Base-by-base conservation (phyloP, 2,113 vertebrate species). In the Cephalopholis sonnerati region DNA sequence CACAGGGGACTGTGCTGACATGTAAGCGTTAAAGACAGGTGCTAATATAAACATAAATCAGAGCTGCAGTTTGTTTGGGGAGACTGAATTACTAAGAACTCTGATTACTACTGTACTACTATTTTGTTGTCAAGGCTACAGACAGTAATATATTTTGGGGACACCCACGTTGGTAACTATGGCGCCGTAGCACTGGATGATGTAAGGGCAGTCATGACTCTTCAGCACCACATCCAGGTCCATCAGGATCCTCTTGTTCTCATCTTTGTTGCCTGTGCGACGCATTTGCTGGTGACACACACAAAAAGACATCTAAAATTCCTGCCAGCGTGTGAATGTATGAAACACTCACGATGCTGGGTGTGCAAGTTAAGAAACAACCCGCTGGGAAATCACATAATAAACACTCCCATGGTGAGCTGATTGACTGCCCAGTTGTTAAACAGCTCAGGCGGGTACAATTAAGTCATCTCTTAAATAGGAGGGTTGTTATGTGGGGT, bases 191-290 rank as follows among this genome's bases (percentile, higher is more conserved):
- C 98, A 98, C 93, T 98, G 98, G 55, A 99, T 98, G 57, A 99
- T 99, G 89, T 99, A 99, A 29, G 98, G 98, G 75, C 98, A 99
- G 94, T 99, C 98, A 0, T 99, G 98, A 88, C 97, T 98, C 91
- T 99, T 99, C 78, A 99, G 95, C 48, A 99, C 98, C 58, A 99
- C 98, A 1, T 99, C 98, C 88, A 99, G 90, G 88, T 99, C 98
- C 98, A 99, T 99, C 61, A 99, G 93, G 84, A 99, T 99, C 74
- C 98, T 92, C 85, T 99, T 99, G 89, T 99, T 99, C 93, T 99
- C 98, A 3, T 98, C 98, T 85, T 97, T 97, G 87, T 99, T 99
- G 84, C 97, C 98, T 0, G 98, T 98, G 72, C 98, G 96, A 41
- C 98, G 96, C 98, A 99, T 99, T 98, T 99, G 98, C 98, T 98